These are phyloP conservation scores for Marisa cornuarietis DNA, from an alignment of 1,140 invertebrate species.

Conservation along the genomic window DNA sequence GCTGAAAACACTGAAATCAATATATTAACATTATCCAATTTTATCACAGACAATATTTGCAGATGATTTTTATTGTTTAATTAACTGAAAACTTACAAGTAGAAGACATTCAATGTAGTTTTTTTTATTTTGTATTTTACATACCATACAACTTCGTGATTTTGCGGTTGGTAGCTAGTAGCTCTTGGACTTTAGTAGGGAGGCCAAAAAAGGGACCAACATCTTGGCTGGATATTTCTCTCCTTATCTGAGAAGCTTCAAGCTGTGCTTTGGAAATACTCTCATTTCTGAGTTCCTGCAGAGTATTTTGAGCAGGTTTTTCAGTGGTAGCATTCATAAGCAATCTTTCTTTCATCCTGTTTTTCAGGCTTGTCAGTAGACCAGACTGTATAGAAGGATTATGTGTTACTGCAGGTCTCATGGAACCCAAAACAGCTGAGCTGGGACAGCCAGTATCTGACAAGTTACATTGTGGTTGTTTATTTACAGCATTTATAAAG, in stretches of 20 bases:
- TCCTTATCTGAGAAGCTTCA: conserved; percentile 43
- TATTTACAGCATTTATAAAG: too few relatives aligned
- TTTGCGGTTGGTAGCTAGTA: conserved; percentile 75
- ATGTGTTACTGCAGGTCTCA: too few relatives aligned
- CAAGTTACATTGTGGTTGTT: too few relatives aligned
- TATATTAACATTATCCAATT: neutral
- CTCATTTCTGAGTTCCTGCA: conserved; percentile 40
- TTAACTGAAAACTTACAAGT: neutral
- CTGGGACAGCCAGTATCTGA: too few relatives aligned
- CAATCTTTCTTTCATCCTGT: conserved; percentile 49
- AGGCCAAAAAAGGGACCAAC: conserved; percentile 77
- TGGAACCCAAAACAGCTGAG: too few relatives aligned
- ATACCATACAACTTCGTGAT: conserved; percentile 68
- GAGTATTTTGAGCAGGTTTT: conserved; percentile 26
- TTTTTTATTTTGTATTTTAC: neutral
- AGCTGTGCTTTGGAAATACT: conserved; percentile 29
- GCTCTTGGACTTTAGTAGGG: conserved; percentile 72
- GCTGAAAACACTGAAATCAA: neutral
- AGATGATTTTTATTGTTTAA: neutral
- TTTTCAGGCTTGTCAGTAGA: conserved; percentile 29
- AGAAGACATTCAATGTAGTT: neutral
- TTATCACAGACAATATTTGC: too few relatives aligned
- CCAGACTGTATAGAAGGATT: too few relatives aligned
- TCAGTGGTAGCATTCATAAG: conserved; percentile 41
- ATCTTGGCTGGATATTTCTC: conserved; percentile 36